Conservation (phyloP, 2,113 vertebrate genomes). For the Mustela nigripes region DNA sequence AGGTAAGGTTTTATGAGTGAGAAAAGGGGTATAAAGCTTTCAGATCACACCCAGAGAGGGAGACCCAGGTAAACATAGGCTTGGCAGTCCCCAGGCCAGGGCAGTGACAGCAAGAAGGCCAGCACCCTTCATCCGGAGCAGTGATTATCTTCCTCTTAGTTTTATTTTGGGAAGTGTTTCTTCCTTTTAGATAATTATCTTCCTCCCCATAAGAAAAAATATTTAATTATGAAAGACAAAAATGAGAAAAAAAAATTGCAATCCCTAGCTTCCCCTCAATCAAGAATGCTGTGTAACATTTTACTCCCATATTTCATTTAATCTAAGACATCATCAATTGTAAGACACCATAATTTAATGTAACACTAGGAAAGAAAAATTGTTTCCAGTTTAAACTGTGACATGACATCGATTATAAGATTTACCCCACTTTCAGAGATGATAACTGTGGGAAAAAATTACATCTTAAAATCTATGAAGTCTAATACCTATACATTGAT, state of each 20-base stretch:
- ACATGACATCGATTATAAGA: not conserved
- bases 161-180: not conserved
- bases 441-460: not conserved
- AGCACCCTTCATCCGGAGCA: not conserved
- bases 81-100: no score
- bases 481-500: not conserved
- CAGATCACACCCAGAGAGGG: not conserved
- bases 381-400: conserved; percentile 3
- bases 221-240: not conserved
- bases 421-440: not conserved
- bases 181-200: not conserved
- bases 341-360: not conserved
- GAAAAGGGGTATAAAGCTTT: not conserved
- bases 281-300: not conserved
- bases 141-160: not conserved
- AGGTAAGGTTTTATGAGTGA: not conserved
- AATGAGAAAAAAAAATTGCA: not conserved
- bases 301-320: not conserved
- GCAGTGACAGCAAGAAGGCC: not conserved
- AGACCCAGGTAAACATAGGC: no score
- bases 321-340: not conserved
- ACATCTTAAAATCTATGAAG: not conserved
- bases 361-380: conserved; percentile 5
- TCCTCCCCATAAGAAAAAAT: not conserved
- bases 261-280: not conserved